Percentiles rank a stretch among this genome's conserved stretches.
Evolutionary conservation across 2,888 invertebrate genomes (phyloP).

Genomic region (Ecdyonurus torrentis): DNA sequence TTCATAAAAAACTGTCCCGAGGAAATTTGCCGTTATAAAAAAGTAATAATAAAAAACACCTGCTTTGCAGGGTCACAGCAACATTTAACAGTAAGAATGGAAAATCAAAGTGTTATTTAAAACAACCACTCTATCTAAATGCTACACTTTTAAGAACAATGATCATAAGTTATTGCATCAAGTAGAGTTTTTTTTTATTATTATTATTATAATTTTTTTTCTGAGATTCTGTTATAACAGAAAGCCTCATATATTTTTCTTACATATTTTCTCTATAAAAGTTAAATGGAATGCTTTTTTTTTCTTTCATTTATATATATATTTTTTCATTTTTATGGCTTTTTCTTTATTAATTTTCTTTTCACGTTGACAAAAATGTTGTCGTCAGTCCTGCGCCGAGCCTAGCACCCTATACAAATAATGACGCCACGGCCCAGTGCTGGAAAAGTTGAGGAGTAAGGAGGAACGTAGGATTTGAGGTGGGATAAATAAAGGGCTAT

Average conservation of each 20-base stretch:
- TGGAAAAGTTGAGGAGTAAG: slow-evolving; percentile 13
- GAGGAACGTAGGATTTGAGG: background rate
- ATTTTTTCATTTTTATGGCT: background rate
- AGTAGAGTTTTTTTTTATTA: slow-evolving; percentile 29
- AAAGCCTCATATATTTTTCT: slow-evolving; percentile 23
- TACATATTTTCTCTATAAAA: slow-evolving; percentile 8
- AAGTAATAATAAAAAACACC: background rate
- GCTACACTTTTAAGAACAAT: slow-evolving; percentile 15
- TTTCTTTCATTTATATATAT: background rate
- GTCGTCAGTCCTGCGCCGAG: slow-evolving; percentile 15
- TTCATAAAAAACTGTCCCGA: too few relatives aligned
- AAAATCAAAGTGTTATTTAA: background rate
- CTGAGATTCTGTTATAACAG: slow-evolving; percentile 32
- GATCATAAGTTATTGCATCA: slow-evolving; percentile 34
- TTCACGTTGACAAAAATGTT: slow-evolving; percentile 11
- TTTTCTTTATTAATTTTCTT: background rate
- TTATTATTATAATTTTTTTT: too few relatives aligned
- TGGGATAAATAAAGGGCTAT: background rate
- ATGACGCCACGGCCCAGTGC: slow-evolving; percentile 12
- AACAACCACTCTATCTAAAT: slow-evolving; percentile 15
- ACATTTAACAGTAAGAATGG: background rate
- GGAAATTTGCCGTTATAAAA: too few relatives aligned
- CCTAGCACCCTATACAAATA: slow-evolving; percentile 7
- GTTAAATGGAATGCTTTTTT: slow-evolving; percentile 9
- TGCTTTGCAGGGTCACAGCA: background rate